phyloP scores from a whole-genome alignment of 2,797 vertebrate genomes.

The Liparis tanakae region DNA sequence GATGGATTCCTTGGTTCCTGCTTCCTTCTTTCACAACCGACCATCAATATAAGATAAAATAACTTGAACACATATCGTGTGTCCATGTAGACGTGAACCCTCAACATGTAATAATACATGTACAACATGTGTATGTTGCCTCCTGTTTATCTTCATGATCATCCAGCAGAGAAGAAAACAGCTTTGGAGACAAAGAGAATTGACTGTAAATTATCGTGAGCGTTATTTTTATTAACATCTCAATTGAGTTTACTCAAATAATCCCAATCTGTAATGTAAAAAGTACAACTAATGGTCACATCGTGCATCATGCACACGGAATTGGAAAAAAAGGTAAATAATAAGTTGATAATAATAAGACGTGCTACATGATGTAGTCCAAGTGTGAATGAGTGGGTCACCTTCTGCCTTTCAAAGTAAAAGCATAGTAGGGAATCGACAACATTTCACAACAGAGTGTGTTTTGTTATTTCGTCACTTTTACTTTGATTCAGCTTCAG shows the following conservation, averaged over 20 bases:
- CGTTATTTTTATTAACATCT: neutral
- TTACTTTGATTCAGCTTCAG: conserved; percentile 19
- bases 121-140: neutral
- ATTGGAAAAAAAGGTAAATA: neutral
- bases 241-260: neutral
- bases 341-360: neutral
- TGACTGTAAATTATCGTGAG: neutral
- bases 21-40: neutral
- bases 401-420: neutral
- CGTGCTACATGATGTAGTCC: too few species aligned
- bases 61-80: too few species aligned
- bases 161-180: neutral
- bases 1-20: neutral
- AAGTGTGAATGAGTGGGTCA: neutral
- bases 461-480: neutral
- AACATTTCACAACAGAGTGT: neutral
- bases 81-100: neutral
- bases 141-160: neutral
- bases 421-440: neutral
- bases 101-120: neutral
- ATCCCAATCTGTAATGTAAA: neutral
- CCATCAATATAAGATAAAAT: neutral
- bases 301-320: neutral
- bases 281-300: neutral
- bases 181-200: neutral